These are phyloP conservation scores for Stegastes partitus DNA, from an alignment of 2,113 vertebrate genomes.

Conservation along the genomic window DNA sequence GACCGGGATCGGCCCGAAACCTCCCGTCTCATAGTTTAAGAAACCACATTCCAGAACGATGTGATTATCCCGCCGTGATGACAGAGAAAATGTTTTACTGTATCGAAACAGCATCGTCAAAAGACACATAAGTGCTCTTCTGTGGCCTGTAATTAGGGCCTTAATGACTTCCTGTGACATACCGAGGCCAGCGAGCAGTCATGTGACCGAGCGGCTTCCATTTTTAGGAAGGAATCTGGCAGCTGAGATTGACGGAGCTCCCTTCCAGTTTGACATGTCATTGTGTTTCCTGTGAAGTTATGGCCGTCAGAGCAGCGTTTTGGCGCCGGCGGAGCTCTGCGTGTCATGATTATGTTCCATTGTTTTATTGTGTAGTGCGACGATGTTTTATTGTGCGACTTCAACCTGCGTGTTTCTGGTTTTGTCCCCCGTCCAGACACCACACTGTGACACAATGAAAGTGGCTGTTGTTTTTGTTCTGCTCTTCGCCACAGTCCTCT, in stretches of 20 bases:
- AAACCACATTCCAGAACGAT: constrained; percentile 19
- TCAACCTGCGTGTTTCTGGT: constrained; percentile 24
- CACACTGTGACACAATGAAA: constrained; percentile 79
- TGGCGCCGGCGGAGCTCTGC: background rate
- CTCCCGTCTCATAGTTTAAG: constrained; percentile 4
- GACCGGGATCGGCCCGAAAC: constrained; percentile 9
- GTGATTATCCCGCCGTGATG: constrained; percentile 50
- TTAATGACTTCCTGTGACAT: constrained; percentile 62
- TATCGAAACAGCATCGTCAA: constrained; percentile 5
- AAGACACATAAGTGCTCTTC: constrained; percentile 14
- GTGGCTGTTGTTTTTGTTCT: constrained; percentile 80
- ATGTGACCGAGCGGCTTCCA: constrained; percentile 36
- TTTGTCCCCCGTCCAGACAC: constrained; percentile 56
- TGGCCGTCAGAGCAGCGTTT: constrained; percentile 15
- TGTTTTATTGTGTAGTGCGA: constrained; percentile 13
- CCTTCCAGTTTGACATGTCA: constrained; percentile 51
- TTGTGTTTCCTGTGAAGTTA: constrained; percentile 68
- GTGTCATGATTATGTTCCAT: constrained; percentile 18
- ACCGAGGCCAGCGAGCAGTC: constrained; percentile 28
- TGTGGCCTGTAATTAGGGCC: constrained; percentile 58
- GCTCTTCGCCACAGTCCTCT: constrained; percentile 83
- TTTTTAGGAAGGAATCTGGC: constrained; percentile 58
- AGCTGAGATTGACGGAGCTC: background rate
- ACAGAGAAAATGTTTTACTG: constrained; percentile 57
- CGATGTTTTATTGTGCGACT: constrained; percentile 31